Evolutionary conservation across 1,140 invertebrate species (phyloP).

Genomic region (Daktulosphaira vitifoliae): DNA sequence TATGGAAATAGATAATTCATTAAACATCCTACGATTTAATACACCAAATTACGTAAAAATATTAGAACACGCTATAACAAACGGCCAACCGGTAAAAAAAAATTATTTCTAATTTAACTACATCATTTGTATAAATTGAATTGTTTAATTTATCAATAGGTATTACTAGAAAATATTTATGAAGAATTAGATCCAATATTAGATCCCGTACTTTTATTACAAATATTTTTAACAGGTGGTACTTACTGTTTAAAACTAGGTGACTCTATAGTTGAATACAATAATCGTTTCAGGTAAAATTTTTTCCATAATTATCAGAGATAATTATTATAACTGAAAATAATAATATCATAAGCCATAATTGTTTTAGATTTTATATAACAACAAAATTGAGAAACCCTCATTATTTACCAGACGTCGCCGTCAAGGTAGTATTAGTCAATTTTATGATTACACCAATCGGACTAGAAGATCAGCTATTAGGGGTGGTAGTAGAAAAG

Average conservation of each 20-base stretch:
- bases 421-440: slow-evolving; percentile 83
- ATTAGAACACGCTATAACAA: slow-evolving; percentile 86
- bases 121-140: no score
- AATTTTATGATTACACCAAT: slow-evolving; percentile 88
- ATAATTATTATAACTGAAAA: no score
- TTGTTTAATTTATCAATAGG: slow-evolving; percentile 39
- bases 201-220: slow-evolving; percentile 21
- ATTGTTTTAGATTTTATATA: slow-evolving; percentile 84
- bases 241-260: slow-evolving; percentile 31
- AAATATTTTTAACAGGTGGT: slow-evolving; percentile 27
- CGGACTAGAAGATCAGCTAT: slow-evolving; percentile 82
- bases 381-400: slow-evolving; percentile 84
- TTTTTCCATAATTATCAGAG: no score
- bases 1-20: slow-evolving; percentile 78
- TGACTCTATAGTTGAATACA: slow-evolving; percentile 24
- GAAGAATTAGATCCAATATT: slow-evolving; percentile 66
- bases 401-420: slow-evolving; percentile 80
- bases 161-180: slow-evolving; percentile 75
- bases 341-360: slow-evolving; percentile 50
- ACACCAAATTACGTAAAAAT: slow-evolving; percentile 75
- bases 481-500: slow-evolving; percentile 82
- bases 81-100: slow-evolving; percentile 66
- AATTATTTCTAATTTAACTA: not conserved
- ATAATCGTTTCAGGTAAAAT: slow-evolving; percentile 24
- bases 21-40: slow-evolving; percentile 70